A percentile compares a stretch with the other conserved stretches of the same genome.
Evolutionary conservation across 2,113 vertebrate species (phyloP).

Genomic region (Sturnus vulgaris): DNA sequence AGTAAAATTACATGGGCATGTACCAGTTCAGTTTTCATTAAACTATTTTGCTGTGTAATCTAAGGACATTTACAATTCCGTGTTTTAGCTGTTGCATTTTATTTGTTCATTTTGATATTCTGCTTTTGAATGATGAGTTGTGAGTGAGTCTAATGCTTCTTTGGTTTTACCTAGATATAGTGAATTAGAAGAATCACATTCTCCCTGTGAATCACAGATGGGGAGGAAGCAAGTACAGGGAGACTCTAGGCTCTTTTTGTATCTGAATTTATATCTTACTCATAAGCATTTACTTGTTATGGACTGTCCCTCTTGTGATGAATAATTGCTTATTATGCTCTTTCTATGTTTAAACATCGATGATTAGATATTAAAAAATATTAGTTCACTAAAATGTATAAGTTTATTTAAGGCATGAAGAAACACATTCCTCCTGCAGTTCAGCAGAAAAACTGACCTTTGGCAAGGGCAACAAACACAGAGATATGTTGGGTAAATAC

Average conservation of each 20-base stretch:
- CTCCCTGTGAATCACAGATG: not conserved
- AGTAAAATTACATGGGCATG: not conserved
- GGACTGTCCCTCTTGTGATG: not conserved
- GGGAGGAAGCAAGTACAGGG: not conserved
- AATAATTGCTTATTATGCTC: not conserved
- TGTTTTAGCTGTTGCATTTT: not conserved
- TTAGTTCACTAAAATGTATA: not conserved
- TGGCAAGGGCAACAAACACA: not conserved
- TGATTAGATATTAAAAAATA: not conserved
- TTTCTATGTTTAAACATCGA: not conserved
- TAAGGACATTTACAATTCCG: not conserved
- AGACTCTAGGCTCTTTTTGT: not conserved
- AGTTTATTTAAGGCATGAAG: not conserved
- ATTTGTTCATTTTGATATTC: not conserved
- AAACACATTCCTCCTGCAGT: not conserved
- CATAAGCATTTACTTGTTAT: not conserved
- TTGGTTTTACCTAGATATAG: not conserved
- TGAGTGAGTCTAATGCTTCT: not conserved
- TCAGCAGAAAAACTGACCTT: conserved; percentile 6
- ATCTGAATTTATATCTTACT: not conserved
- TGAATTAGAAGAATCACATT: not conserved
- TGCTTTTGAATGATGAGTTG: not conserved
- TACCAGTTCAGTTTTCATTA: not conserved
- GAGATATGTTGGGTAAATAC: not conserved
- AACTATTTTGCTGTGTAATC: not conserved